These are phyloP conservation scores for Psylliodes chrysocephalus DNA, from an alignment of 2,888 invertebrate genomes.

Conservation along the genomic window DNA sequence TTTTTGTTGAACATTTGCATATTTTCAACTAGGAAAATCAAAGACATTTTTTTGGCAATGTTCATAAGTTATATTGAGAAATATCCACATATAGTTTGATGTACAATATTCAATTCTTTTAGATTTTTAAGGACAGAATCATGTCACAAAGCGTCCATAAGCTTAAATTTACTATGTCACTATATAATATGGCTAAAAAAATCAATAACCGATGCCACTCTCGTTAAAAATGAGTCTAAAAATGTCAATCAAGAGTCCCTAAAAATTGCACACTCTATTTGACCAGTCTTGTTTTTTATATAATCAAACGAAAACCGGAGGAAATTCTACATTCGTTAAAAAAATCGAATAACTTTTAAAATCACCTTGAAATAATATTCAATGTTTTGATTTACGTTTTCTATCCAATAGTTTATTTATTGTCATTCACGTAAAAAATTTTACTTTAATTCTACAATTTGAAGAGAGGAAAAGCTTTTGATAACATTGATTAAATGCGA, in stretches of 20 bases:
- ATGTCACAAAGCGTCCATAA: conserved; percentile 50
- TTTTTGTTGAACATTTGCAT: no score
- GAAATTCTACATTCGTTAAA: conserved; percentile 1
- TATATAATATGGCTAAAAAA: conserved; percentile 43
- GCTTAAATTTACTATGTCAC: conserved; percentile 48
- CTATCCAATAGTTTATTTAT: not conserved
- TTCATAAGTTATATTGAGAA: conserved; percentile 51
- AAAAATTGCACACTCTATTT: conserved; percentile 7
- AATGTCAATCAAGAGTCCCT: not conserved
- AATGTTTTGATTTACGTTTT: not conserved
- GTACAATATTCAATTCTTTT: conserved; percentile 49
- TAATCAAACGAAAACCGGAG: conserved; percentile 4
- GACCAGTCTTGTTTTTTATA: conserved; percentile 10
- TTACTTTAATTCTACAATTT: no score
- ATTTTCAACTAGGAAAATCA: not conserved
- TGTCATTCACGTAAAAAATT: not conserved
- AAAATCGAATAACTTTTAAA: not conserved
- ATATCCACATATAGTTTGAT: conserved; percentile 51
- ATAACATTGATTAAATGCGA: no score
- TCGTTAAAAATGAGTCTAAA: conserved; percentile 1
- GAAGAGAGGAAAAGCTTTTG: no score
- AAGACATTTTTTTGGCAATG: conserved; percentile 4
- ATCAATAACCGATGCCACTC: conserved; percentile 12
- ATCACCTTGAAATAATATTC: conserved; percentile 1
- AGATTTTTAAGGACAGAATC: conserved; percentile 48